Percentiles rank a stretch among this genome's conserved stretches.
phyloP scores from a whole-genome alignment of 2,888 invertebrate species.

The Nephrocerus scutellatus region DNA sequence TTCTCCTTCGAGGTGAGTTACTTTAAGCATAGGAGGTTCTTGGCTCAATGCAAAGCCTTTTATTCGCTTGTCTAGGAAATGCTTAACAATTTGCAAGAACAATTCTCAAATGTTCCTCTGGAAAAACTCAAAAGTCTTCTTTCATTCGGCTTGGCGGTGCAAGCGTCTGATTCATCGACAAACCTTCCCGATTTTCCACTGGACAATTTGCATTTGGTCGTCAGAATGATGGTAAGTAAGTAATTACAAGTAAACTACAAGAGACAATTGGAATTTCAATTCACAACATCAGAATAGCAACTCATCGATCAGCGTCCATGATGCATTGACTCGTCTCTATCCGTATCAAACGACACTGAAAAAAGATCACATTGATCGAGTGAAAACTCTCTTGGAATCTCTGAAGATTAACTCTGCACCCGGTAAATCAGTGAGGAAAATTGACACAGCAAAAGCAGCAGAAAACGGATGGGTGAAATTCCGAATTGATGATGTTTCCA shows the following conservation, averaged over 20 bases:
- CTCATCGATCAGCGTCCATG: slow-evolving; percentile 59
- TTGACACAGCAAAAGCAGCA: slow-evolving; percentile 14
- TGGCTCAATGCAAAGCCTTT: no score
- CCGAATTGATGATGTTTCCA: slow-evolving; percentile 44
- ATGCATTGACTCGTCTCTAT: slow-evolving; percentile 70
- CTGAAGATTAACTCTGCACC: slow-evolving; percentile 49
- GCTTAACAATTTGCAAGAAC: slow-evolving; percentile 47
- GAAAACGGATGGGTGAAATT: slow-evolving; percentile 17
- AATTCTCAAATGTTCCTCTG: slow-evolving; percentile 52
- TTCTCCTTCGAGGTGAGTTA: slow-evolving; percentile 32
- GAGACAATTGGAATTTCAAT: no score
- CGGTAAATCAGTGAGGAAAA: slow-evolving; percentile 24
- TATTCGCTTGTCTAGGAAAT: slow-evolving; percentile 52
- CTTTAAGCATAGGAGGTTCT: no score
- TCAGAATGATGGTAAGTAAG: slow-evolving; percentile 42
- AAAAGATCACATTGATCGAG: slow-evolving; percentile 67
- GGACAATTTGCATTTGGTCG: slow-evolving; percentile 65
- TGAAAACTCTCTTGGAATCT: slow-evolving; percentile 63
- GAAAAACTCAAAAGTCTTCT: slow-evolving; percentile 49
- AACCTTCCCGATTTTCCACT: slow-evolving; percentile 84
- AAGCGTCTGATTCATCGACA: slow-evolving; percentile 62
- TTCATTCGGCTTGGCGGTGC: slow-evolving; percentile 71
- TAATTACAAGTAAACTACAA: neutral
- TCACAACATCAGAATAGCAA: slow-evolving; percentile 68
- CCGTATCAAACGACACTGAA: slow-evolving; percentile 74